Percentiles rank a stretch among this genome's conserved stretches.
These are phyloP conservation scores for Scotopteryx bipunctaria DNA, from an alignment of 2,888 invertebrate genomes.

Conservation along the genomic window DNA sequence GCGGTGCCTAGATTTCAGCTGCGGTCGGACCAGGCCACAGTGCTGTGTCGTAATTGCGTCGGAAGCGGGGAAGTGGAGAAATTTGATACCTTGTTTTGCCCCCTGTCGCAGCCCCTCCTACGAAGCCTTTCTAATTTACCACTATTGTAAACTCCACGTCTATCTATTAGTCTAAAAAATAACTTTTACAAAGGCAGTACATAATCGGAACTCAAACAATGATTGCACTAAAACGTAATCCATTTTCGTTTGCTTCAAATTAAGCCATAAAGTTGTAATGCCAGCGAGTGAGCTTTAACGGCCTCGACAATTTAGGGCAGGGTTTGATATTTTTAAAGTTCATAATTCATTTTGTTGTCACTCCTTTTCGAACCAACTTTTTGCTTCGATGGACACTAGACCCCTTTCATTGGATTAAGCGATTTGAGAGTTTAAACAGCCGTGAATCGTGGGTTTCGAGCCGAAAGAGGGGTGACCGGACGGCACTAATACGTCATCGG, in stretches of 20 bases:
- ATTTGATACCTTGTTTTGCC: conserved; percentile 74
- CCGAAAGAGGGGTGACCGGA: conserved; percentile 62
- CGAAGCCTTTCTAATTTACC: conserved; percentile 76
- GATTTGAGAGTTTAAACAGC: conserved; percentile 72
- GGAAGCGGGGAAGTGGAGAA: conserved; percentile 78
- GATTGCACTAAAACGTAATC: conserved; percentile 17
- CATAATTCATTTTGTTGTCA: conserved; percentile 41
- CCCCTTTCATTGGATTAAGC: conserved; percentile 74
- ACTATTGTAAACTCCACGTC: conserved; percentile 53
- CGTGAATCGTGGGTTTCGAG: conserved; percentile 51
- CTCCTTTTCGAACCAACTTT: conserved; percentile 49
- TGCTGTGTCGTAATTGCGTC: conserved; percentile 76
- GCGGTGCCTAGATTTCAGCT: conserved; percentile 69
- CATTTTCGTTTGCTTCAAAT: conserved; percentile 13
- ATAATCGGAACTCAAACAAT: neutral
- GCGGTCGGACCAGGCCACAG: conserved; percentile 68
- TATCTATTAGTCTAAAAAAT: conserved; percentile 25
- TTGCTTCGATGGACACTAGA: conserved; percentile 57
- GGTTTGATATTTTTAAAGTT: conserved; percentile 25
- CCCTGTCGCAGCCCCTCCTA: conserved; percentile 50
- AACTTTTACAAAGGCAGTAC: no score
- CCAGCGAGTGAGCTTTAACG: conserved; percentile 7
- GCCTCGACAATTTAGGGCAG: conserved; percentile 22
- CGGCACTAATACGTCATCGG: conserved; percentile 55
- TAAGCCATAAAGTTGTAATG: conserved; percentile 10